Evolutionary conservation across 2,888 invertebrate genomes (phyloP).

Genomic region (Druceiella hillmani): DNA sequence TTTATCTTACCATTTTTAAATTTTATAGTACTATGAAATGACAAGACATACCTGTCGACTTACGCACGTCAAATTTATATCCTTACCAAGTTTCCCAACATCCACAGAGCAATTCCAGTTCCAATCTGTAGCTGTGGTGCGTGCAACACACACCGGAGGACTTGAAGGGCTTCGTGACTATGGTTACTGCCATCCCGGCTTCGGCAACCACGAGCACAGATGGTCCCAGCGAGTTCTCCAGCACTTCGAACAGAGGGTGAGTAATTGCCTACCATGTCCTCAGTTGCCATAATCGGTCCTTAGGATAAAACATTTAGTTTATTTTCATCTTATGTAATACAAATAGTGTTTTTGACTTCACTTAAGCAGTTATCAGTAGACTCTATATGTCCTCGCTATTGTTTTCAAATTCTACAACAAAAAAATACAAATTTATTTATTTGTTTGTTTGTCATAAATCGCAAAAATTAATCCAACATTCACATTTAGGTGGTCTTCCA

Average conservation of each 20-base stretch:
- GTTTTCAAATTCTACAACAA: no score
- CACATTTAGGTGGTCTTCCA: no score
- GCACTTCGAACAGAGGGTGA: conserved; percentile 51
- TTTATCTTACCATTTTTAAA: neutral
- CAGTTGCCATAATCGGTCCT: no score
- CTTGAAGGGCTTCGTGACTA: conserved; percentile 45
- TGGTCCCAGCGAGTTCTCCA: conserved; percentile 59
- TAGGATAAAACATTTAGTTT: no score
- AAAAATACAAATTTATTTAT: no score
- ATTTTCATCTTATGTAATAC: no score
- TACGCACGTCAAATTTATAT: no score
- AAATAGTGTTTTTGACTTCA: no score
- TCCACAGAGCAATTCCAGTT: conserved; percentile 46
- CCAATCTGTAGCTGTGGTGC: conserved; percentile 57
- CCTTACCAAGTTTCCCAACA: conserved; percentile 13
- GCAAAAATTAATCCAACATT: no score
- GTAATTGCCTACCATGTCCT: conserved; percentile 19
- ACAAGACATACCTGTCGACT: neutral
- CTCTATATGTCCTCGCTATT: no score
- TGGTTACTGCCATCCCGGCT: conserved; percentile 62
- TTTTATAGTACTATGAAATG: neutral
- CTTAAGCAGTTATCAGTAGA: no score
- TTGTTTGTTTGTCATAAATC: no score
- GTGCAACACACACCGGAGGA: conserved; percentile 38
- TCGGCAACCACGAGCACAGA: conserved; percentile 44